These are phyloP conservation scores for Hyla sarda DNA, from an alignment of 2,113 vertebrate species.

Conservation along the genomic window DNA sequence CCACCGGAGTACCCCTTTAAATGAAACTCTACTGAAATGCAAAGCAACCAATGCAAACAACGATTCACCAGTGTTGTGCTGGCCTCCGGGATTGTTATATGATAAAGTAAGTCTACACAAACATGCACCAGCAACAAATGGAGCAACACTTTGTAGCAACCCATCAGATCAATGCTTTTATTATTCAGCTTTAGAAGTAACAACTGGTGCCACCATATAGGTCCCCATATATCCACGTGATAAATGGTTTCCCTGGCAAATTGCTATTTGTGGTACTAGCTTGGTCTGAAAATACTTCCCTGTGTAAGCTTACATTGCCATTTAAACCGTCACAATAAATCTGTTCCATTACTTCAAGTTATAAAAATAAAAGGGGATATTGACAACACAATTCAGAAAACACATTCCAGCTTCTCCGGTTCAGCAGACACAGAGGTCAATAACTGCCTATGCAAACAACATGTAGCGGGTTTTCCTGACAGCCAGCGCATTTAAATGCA, in stretches of 20 bases:
- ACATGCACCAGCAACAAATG: no score
- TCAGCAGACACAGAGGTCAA: constrained; percentile 19
- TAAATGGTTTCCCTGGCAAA: background rate
- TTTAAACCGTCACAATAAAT: constrained; percentile 18
- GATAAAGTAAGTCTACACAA: no score
- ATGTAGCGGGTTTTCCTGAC: background rate
- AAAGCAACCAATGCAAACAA: no score
- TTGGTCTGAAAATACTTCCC: background rate
- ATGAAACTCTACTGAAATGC: no score
- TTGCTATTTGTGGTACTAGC: background rate
- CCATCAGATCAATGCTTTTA: no score
- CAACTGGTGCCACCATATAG: background rate
- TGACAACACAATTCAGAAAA: constrained; percentile 11
- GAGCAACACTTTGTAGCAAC: no score
- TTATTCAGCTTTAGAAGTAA: background rate
- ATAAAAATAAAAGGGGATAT: background rate
- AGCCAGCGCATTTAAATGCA: background rate
- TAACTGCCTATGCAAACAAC: constrained; percentile 6
- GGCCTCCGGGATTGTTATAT: no score
- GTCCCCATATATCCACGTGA: background rate
- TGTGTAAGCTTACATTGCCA: background rate
- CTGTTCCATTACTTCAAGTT: background rate
- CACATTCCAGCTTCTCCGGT: constrained; percentile 1
- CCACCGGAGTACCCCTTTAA: no score
- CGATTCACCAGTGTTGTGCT: no score